Evolutionary conservation across 2,797 vertebrate species (phyloP).

Genomic region (Gambelia wislizenii): DNA sequence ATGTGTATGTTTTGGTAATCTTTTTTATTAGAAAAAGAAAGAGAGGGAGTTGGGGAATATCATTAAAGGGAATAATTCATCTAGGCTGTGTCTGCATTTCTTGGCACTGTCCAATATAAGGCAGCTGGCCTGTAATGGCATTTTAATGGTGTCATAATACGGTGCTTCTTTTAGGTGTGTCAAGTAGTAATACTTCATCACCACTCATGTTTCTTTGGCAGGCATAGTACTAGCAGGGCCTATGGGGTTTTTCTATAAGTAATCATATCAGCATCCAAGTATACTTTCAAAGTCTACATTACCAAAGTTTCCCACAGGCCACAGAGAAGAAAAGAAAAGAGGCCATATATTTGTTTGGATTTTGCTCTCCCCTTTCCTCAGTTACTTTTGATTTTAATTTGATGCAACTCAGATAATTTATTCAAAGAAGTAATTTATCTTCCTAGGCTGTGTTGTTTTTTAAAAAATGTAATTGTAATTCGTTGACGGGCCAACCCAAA

Average conservation of each 20-base stretch:
- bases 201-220: slow-evolving; percentile 51
- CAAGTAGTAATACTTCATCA: slow-evolving; percentile 59
- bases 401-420: background rate
- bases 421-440: background rate
- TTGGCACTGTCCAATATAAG: slow-evolving; percentile 44
- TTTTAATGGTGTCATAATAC: slow-evolving; percentile 64
- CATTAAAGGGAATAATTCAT: slow-evolving; percentile 56
- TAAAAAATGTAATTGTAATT: too few relatives aligned
- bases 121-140: slow-evolving; percentile 63
- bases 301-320: slow-evolving; percentile 46
- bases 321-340: slow-evolving; percentile 42
- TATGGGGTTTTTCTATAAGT: slow-evolving; percentile 23
- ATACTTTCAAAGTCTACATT: slow-evolving; percentile 51
- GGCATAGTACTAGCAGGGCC: slow-evolving; percentile 18
- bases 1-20: background rate
- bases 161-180: slow-evolving; percentile 60
- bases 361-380: background rate
- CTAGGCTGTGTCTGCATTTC: slow-evolving; percentile 56
- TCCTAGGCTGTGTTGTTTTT: background rate
- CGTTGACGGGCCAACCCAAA: too few relatives aligned
- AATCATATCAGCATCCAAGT: slow-evolving; percentile 55
- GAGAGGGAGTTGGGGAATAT: slow-evolving; percentile 36
- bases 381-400: background rate
- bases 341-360: background rate
- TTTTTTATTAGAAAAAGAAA: background rate